These are phyloP conservation scores for Glossophaga mutica DNA, from an alignment of 2,797 vertebrate species.

Conservation along the genomic window DNA sequence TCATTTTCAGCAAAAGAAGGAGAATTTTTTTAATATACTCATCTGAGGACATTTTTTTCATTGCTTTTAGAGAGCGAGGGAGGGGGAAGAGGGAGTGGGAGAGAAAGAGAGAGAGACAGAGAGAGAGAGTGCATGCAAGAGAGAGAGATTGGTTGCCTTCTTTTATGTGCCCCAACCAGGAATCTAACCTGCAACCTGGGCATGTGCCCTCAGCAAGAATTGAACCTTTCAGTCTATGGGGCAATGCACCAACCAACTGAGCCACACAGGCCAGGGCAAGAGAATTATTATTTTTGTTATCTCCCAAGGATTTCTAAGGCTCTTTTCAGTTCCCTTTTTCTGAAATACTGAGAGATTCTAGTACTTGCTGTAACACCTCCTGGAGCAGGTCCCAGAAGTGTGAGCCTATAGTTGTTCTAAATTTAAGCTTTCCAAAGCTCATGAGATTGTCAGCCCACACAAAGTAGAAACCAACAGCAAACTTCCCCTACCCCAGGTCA, in stretches of 20 bases:
- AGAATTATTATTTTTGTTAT: neutral
- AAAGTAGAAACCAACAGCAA: slow-evolving; percentile 1
- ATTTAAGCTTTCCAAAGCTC: slow-evolving; percentile 48
- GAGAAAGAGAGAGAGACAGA: no score
- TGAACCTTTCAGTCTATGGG: neutral
- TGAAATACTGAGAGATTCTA: neutral
- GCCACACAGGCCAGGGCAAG: neutral
- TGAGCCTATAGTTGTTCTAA: slow-evolving; percentile 38
- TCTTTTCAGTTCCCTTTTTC: slow-evolving; percentile 27
- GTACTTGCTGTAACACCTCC: slow-evolving; percentile 17
- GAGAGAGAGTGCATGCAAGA: no score
- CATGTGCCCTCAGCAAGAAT: neutral
- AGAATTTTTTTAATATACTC: neutral
- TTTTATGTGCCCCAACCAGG: neutral
- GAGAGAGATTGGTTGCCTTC: neutral
- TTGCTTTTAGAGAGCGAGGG: neutral
- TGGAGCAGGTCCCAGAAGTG: slow-evolving; percentile 40
- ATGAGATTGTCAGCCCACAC: slow-evolving; percentile 25
- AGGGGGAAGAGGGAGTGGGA: no score
- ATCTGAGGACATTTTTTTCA: neutral
- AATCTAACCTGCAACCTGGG: neutral
- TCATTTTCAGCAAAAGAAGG: neutral
- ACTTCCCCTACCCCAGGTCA: neutral
- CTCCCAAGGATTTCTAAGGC: slow-evolving; percentile 8
- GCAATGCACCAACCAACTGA: neutral